A percentile compares a stretch with the other conserved stretches of the same genome.
These are phyloP conservation scores for Ophion slaviceki DNA, from an alignment of 2,888 invertebrate genomes.

Conservation along the genomic window DNA sequence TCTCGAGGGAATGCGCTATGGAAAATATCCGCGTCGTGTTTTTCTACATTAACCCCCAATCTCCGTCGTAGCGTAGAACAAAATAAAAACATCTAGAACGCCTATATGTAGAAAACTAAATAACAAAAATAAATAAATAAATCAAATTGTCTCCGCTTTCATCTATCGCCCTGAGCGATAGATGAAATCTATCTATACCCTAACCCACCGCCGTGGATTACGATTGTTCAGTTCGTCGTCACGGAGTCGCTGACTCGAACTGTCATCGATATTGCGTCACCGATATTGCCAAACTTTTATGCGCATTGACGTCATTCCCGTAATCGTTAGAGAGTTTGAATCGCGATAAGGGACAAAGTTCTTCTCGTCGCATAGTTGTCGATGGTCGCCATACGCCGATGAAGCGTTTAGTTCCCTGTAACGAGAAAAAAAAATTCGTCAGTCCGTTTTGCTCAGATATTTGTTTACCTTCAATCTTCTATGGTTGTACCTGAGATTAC, in stretches of 20 bases:
- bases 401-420: slow-evolving; percentile 88
- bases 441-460: no score
- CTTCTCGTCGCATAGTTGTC: slow-evolving; percentile 71
- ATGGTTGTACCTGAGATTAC: no score
- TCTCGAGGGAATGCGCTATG: no score
- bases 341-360: slow-evolving; percentile 67
- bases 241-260: slow-evolving; percentile 89
- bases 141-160: neutral
- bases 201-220: slow-evolving; percentile 44
- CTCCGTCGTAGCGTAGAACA: neutral
- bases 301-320: slow-evolving; percentile 94
- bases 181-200: no score
- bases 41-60: no score
- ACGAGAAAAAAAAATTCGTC: no score
- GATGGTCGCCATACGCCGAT: slow-evolving; percentile 87
- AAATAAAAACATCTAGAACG: neutral
- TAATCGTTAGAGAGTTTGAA: slow-evolving; percentile 86
- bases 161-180: slow-evolving; percentile 44
- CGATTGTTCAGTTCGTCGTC: slow-evolving; percentile 64
- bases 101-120: no score
- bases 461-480: no score
- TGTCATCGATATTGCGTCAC: slow-evolving; percentile 94
- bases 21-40: no score
- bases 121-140: neutral
- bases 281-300: slow-evolving; percentile 91